phyloP scores from a whole-genome alignment of 1,140 invertebrate genomes.

The Ceratitis capitata region DNA sequence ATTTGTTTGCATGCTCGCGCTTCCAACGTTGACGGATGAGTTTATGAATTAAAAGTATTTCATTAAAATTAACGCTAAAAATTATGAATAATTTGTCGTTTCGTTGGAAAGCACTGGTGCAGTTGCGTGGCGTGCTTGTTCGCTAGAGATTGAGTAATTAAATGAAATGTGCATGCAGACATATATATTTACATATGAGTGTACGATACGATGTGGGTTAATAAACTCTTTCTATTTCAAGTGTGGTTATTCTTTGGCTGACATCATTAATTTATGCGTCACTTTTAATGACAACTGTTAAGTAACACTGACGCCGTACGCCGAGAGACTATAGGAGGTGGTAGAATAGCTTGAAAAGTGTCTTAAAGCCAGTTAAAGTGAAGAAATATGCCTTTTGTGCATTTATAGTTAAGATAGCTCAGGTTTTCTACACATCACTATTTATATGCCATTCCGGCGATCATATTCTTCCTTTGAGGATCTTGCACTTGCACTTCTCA shows the following conservation, averaged over 20 bases:
- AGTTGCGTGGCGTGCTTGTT: not conserved
- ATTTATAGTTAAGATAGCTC: too few species aligned
- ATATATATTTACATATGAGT: too few species aligned
- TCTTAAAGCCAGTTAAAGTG: too few species aligned
- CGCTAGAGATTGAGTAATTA: not conserved
- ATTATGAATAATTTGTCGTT: conserved; percentile 19
- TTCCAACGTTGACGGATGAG: not conserved
- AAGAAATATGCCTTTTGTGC: too few species aligned
- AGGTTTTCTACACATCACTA: too few species aligned
- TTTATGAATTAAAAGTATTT: not conserved
- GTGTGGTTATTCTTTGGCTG: not conserved
- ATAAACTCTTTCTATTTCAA: not conserved
- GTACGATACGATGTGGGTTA: too few species aligned
- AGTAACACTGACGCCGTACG: not conserved
- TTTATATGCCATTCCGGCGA: too few species aligned
- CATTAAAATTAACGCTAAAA: not conserved
- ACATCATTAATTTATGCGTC: not conserved
- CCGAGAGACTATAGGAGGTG: not conserved
- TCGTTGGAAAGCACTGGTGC: not conserved
- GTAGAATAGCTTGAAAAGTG: not conserved
- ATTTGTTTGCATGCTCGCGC: not conserved
- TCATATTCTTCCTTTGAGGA: too few species aligned
- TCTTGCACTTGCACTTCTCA: too few species aligned
- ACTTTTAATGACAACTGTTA: not conserved
- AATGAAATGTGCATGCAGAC: not conserved